These are phyloP conservation scores for Sclerodermus sp. DNA, from an alignment of 2,888 invertebrate genomes.

Conservation along the genomic window DNA sequence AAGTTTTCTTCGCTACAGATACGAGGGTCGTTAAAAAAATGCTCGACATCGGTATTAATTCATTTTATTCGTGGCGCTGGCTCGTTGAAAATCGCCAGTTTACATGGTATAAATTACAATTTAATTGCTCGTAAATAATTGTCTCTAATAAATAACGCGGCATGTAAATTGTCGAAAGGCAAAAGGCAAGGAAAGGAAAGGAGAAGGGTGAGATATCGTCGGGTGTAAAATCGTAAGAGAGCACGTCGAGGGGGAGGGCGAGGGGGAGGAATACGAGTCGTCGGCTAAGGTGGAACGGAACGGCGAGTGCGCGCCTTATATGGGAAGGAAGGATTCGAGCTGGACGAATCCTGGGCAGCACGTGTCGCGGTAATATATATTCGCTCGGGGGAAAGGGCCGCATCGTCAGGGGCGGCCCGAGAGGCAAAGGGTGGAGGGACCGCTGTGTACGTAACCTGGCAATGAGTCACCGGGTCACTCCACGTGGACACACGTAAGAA, in stretches of 20 bases:
- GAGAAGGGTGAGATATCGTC: no score
- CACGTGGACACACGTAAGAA: constrained; percentile 22
- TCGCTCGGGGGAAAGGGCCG: not conserved
- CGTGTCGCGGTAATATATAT: not conserved
- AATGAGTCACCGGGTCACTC: constrained; percentile 29
- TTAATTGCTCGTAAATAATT: no score
- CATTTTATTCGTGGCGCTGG: no score
- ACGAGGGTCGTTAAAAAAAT: no score
- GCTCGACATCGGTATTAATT: no score
- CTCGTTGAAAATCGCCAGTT: no score
- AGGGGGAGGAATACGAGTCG: not conserved
- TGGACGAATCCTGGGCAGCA: not conserved
- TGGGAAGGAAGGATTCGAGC: not conserved
- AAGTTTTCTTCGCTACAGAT: no score
- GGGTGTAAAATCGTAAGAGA: not conserved
- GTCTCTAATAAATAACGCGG: no score
- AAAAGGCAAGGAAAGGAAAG: no score
- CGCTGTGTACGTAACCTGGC: constrained; percentile 16
- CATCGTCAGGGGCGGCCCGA: not conserved
- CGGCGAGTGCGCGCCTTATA: not conserved
- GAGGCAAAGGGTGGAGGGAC: constrained; percentile 7
- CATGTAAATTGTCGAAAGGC: no score
- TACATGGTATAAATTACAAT: no score
- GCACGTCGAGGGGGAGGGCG: not conserved
- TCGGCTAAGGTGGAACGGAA: not conserved